Base-by-base conservation (phyloP, 1,140 invertebrate species). In the Drosophila oshimai region DNA sequence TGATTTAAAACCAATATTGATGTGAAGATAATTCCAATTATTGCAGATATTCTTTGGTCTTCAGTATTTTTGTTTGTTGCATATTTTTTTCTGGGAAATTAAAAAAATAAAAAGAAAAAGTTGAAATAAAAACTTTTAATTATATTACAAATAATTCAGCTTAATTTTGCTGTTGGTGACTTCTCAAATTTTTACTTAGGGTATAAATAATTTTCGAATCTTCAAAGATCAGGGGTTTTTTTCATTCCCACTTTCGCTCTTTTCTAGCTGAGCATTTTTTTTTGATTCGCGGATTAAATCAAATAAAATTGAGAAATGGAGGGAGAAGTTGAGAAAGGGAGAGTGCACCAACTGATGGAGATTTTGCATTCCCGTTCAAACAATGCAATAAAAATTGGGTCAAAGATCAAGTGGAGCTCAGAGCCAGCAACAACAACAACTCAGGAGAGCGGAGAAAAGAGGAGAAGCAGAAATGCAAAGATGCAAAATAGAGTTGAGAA, bases 391-490 rank as follows among this genome's bases (percentile, higher is more conserved):
- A 75, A 89, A 89, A 89, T 89, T 89, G 76, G 86, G 86, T 89
- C 86, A 89, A 89, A 89, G 86, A 89, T 89, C 86, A 89, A 89
- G 86, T 89, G 79, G 79, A 89, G 79, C 81, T 81, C 81, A 67
- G 74, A 57, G 64, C 50, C 58, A 34, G 33, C 49, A 34, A 20
- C n/a, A n/a, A n/a, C n/a, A n/a, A n/a, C n/a, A 67, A 37, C 58
- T 67, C 2, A 42, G 17, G 7, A 28, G 28, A 31, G 41, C 29
- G 54, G n/a, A 41, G 17, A 49, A 54, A 28, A 29, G 12, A 9
- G 12, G 51, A 10, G 39, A 17, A 9, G 4, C 33, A 28, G n/a
- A 18, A 42, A 17, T 42, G 44, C 13, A 72, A 62, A 65, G 80
- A 74, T 84, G 67, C 81, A 75, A 84, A 84, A 84, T 84, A 84